Conservation (phyloP, 2,113 vertebrate species). For the Pheucticus melanocephalus region DNA sequence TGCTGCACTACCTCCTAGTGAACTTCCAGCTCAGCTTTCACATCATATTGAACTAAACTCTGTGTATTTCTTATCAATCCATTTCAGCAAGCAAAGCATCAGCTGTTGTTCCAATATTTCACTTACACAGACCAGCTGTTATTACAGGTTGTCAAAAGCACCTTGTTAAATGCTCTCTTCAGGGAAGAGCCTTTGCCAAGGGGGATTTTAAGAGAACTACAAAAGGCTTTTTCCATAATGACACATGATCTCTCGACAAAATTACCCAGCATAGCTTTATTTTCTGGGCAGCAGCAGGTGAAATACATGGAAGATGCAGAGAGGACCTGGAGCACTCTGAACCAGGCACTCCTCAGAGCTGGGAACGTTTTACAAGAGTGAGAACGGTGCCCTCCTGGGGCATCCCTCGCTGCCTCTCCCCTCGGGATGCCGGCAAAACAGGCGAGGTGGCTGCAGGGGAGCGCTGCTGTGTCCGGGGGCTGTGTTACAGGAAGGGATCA, state of each 20-base stretch:
- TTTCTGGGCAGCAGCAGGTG: not conserved
- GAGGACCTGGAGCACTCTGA: not conserved
- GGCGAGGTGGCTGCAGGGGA: accelerated
- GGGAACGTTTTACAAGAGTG: accelerated
- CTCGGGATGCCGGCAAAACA: not conserved
- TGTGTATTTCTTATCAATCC: not conserved
- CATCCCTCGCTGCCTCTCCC: not conserved
- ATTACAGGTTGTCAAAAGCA: not conserved
- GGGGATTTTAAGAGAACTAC: not conserved
- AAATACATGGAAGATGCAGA: not conserved
- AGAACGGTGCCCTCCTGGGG: accelerated
- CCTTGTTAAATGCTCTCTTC: not conserved
- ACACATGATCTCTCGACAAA: not conserved
- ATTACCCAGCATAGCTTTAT: not conserved
- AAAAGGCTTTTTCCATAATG: not conserved
- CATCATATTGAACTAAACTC: not conserved
- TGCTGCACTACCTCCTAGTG: not conserved
- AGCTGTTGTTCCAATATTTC: not conserved
- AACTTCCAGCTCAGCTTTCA: not conserved
- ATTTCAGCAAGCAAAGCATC: not conserved
- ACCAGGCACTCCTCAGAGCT: accelerated
- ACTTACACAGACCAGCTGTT: not conserved
- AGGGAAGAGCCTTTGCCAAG: not conserved
- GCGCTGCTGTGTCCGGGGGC: not conserved
- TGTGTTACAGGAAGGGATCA: not conserved